Evolutionary conservation across 2,888 invertebrate genomes (phyloP).

Genomic region (Eilema caniola): DNA sequence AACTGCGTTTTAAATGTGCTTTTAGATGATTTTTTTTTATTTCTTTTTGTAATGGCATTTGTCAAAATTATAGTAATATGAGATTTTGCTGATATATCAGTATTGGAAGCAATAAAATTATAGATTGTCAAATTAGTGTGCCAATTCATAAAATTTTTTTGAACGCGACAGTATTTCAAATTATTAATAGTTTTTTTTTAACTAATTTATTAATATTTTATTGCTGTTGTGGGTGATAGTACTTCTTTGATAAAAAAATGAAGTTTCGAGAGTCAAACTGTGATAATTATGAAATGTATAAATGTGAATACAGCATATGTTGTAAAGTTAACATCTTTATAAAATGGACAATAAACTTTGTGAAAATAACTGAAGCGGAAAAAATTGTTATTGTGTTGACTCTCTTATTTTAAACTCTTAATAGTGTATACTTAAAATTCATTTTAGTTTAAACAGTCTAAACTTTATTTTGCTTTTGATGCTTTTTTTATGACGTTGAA

Average conservation of each 20-base stretch:
- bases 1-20: conserved; percentile 27
- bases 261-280: conserved; percentile 45
- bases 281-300: conserved; percentile 62
- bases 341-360: conserved; percentile 58
- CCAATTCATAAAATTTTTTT: conserved; percentile 37
- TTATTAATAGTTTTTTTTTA: conserved; percentile 30
- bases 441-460: background rate
- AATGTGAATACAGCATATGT: conserved; percentile 71
- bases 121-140: conserved; percentile 41
- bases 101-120: conserved; percentile 33
- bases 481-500: background rate
- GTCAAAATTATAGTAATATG: conserved; percentile 17
- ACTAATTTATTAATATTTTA: conserved; percentile 39
- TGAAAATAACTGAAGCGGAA: conserved; percentile 13
- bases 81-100: conserved; percentile 27
- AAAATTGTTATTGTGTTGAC: conserved; percentile 38
- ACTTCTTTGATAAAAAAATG: conserved; percentile 20
- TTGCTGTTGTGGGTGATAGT: conserved; percentile 15
- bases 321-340: conserved; percentile 57
- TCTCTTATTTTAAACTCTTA: conserved; percentile 32
- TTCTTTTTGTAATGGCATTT: conserved; percentile 16
- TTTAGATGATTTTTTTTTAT: conserved; percentile 31
- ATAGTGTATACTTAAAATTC: conserved; percentile 12
- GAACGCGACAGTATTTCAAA: conserved; percentile 43
- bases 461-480: background rate